phyloP scores from a whole-genome alignment of 2,888 invertebrate species.

The Dicyrtoma fusca region DNA sequence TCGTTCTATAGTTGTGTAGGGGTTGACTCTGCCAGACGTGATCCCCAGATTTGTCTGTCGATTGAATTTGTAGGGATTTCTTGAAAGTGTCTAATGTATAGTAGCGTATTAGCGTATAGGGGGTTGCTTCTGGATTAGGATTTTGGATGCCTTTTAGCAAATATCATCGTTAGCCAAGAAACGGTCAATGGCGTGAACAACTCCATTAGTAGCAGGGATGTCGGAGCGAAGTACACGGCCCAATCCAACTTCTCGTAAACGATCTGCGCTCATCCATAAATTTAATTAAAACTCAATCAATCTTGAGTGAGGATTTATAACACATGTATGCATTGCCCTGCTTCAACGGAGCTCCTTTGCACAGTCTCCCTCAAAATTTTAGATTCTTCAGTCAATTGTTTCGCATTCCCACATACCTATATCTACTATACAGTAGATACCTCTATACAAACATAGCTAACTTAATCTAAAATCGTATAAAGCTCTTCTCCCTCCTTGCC shows the following conservation, averaged over 20 bases:
- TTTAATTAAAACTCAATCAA: constrained; percentile 41
- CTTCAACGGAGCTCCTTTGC: not conserved
- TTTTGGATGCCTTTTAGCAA: constrained; percentile 43
- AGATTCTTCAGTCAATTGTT: too few relatives aligned
- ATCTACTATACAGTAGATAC: not conserved
- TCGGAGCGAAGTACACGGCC: constrained; percentile 55
- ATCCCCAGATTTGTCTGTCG: too few relatives aligned
- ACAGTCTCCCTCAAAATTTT: not conserved
- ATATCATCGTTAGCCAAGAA: constrained; percentile 56
- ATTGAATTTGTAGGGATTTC: too few relatives aligned
- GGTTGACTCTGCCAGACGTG: too few relatives aligned
- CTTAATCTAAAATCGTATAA: too few relatives aligned
- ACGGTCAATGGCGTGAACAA: constrained; percentile 56
- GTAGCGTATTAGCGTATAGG: too few relatives aligned
- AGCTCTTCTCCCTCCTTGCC: too few relatives aligned
- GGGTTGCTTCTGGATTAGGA: too few relatives aligned
- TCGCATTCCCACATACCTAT: not conserved
- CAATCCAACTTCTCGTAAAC: constrained; percentile 54
- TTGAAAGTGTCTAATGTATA: too few relatives aligned
- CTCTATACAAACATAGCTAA: too few relatives aligned
- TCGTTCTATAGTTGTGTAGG: not conserved
- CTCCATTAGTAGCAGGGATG: constrained; percentile 56
- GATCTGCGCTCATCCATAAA: constrained; percentile 47
- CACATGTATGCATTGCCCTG: not conserved
- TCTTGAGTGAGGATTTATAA: constrained; percentile 1